Evolutionary conservation across 2,888 invertebrate genomes (phyloP).

Genomic region (Timandra comae): DNA sequence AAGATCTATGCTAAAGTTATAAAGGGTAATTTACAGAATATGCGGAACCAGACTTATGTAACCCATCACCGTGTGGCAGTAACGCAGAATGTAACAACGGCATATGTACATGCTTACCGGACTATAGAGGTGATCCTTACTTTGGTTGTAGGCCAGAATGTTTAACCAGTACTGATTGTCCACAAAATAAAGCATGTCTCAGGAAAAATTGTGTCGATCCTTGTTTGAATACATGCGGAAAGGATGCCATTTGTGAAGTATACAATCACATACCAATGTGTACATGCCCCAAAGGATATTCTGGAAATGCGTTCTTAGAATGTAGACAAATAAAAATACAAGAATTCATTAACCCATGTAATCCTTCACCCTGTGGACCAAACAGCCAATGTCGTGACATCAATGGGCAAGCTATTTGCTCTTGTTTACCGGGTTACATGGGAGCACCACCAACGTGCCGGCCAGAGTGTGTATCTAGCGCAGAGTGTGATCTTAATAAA

Average conservation of each 20-base stretch:
- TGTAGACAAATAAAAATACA: slow-evolving; percentile 65
- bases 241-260: slow-evolving; percentile 83
- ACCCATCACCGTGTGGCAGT: slow-evolving; percentile 81
- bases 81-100: slow-evolving; percentile 84
- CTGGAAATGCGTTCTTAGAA: slow-evolving; percentile 83
- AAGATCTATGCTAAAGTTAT: no score
- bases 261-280: slow-evolving; percentile 79
- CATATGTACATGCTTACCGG: slow-evolving; percentile 82
- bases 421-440: slow-evolving; percentile 79
- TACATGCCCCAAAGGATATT: slow-evolving; percentile 76
- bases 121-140: slow-evolving; percentile 87
- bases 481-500: slow-evolving; percentile 80
- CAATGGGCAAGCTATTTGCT: slow-evolving; percentile 82
- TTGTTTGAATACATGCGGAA: slow-evolving; percentile 86
- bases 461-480: slow-evolving; percentile 82
- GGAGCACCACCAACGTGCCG: slow-evolving; percentile 84
- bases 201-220: slow-evolving; percentile 86
- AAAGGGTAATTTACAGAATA: slow-evolving; percentile 37
- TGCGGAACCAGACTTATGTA: slow-evolving; percentile 74
- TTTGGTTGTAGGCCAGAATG: slow-evolving; percentile 89
- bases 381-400: slow-evolving; percentile 82
- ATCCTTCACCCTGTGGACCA: slow-evolving; percentile 83
- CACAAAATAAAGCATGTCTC: slow-evolving; percentile 81
- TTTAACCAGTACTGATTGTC: slow-evolving; percentile 83
- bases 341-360: slow-evolving; percentile 77